phyloP scores from a whole-genome alignment of 1,140 invertebrate species.

The Drosophila repletoides region DNA sequence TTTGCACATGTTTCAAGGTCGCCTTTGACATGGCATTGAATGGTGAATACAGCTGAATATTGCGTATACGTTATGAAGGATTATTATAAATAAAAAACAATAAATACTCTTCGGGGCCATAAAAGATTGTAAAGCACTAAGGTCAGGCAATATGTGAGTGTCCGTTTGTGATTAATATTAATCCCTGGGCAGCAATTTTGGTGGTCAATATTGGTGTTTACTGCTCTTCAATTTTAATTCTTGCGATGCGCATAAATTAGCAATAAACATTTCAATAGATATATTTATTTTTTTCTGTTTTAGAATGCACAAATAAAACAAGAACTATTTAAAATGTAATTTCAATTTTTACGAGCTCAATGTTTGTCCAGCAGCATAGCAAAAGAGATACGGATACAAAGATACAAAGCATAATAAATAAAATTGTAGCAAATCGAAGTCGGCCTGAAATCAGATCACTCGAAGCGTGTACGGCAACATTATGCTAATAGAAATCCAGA shows the following conservation, averaged over 20 bases:
- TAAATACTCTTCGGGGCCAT: too few species aligned
- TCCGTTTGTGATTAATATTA: conserved; percentile 41
- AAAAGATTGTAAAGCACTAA: neutral
- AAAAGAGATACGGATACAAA: conserved; percentile 4
- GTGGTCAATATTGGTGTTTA: conserved; percentile 1
- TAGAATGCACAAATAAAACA: conserved; percentile 47
- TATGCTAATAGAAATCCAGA: conserved; percentile 70
- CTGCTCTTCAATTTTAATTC: conserved; percentile 52
- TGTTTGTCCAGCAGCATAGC: conserved; percentile 8
- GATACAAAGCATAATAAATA: conserved; percentile 65
- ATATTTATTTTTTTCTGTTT: too few species aligned
- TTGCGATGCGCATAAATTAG: conserved; percentile 77
- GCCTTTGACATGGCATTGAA: conserved; percentile 45
- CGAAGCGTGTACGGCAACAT: conserved; percentile 39
- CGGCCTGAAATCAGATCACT: conserved; percentile 46
- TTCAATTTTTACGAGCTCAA: conserved; percentile 47
- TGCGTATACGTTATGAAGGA: conserved; percentile 1
- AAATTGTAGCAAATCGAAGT: conserved; percentile 71
- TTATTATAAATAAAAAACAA: too few species aligned
- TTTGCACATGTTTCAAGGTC: conserved; percentile 56
- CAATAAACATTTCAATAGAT: conserved; percentile 38
- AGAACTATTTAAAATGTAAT: conserved; percentile 78
- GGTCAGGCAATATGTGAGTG: neutral
- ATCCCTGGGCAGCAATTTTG: conserved; percentile 1
- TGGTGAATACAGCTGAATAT: conserved; percentile 13